Evolutionary conservation across 2,797 vertebrate genomes (phyloP), one percentile per base, ranked within the genome.

Genomic region (Tarsius wallacei): DNA sequence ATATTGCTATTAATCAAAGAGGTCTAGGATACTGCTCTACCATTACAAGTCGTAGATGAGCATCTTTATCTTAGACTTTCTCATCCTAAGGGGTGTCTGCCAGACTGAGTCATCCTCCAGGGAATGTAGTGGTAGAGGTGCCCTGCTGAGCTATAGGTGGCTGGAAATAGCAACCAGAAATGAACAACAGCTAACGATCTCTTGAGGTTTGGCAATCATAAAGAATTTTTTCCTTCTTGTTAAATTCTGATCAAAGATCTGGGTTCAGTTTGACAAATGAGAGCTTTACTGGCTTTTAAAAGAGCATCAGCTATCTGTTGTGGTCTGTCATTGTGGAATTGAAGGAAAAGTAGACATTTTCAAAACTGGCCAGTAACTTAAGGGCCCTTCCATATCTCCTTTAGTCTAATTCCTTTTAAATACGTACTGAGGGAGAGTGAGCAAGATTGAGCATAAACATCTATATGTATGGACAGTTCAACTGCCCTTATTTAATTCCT

Each of bases 181-280:
- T 9, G 93, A 90, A 74, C 28, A 86, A 61, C 2, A 87, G 87
- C 49, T 87, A 83, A 93, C 61, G 77, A 95, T 91, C 33, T 91
- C 74, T 81, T 42, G 47, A 33, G 5, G 49, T 61, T 31, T 83
- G 70, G 63, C 66, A 55, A 81, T 33, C 22, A 22, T 78, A 90
- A 94, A 42, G 12, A 68, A 94, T 63, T 74, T 78, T 93, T 90
- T 70, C 33, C 19, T 77, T 96, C 36, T n/a, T 55, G 12, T 77
- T 90, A 91, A 93, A 26, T 95, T 96, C 49, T 88, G 66, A 88
- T 51, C 14, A 53, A 95, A 92, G 28, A 80, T 63, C 74, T 76
- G 42, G 33, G 90, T 64, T 95, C 26, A 70, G 28, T 78, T 95
- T 85, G 17, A n/a, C 51, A 92, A 73, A 28, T 74, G 57, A 87